A percentile compares a stretch with the other conserved stretches of the same genome.
Conservation (phyloP, 2,888 invertebrate species). For the Microctonus hyperodae region DNA sequence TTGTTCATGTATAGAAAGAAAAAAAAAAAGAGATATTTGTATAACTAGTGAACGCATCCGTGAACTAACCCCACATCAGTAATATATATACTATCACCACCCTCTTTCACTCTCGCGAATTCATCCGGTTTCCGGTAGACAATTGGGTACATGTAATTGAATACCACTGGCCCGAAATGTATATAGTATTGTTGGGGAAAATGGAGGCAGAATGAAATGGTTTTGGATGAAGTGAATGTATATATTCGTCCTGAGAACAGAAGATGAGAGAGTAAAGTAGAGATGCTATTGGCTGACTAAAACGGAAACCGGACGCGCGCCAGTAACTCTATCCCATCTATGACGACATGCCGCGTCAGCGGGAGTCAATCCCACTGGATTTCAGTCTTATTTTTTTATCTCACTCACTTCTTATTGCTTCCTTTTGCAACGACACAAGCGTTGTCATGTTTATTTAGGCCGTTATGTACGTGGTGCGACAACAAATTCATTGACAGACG, state of each 20-base stretch:
- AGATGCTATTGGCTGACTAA: constrained; percentile 47
- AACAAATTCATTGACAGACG: not conserved
- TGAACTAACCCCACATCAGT: constrained; percentile 26
- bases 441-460: constrained; percentile 36
- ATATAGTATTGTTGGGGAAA: constrained; percentile 25
- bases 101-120: constrained; percentile 26
- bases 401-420: constrained; percentile 22
- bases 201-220: constrained; percentile 42
- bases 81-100: not conserved
- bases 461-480: constrained; percentile 4
- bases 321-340: constrained; percentile 40
- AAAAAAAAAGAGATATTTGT: constrained; percentile 12
- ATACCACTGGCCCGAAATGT: constrained; percentile 35
- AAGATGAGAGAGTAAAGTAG: constrained; percentile 27
- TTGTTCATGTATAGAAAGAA: not conserved
- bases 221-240: constrained; percentile 37
- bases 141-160: constrained; percentile 46
- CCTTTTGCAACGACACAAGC: constrained; percentile 37
- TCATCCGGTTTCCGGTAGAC: constrained; percentile 48
- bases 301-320: constrained; percentile 56
- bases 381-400: constrained; percentile 36
- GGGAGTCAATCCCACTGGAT: constrained; percentile 38
- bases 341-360: constrained; percentile 59
- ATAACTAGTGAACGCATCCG: constrained; percentile 11
- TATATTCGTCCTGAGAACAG: constrained; percentile 35